phyloP scores from a whole-genome alignment of 2,888 invertebrate genomes.

The Stictocephala bisonia region DNA sequence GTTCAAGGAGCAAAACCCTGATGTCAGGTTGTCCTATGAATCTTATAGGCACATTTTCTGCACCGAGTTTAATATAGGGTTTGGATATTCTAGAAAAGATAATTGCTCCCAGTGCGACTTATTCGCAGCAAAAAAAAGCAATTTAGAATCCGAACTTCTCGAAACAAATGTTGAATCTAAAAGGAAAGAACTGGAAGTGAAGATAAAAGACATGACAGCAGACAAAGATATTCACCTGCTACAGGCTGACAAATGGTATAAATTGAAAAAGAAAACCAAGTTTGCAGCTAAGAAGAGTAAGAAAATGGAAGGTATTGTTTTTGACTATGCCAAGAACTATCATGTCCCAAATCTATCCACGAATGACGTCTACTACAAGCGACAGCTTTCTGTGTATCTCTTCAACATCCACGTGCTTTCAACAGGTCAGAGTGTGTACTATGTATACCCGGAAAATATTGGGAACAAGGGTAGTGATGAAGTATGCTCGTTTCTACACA shows the following conservation, averaged over 20 bases:
- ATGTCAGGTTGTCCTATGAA: slow-evolving; percentile 11
- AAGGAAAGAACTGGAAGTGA: slow-evolving; percentile 8
- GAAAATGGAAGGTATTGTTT: slow-evolving; percentile 2
- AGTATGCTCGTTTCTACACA: slow-evolving; percentile 44
- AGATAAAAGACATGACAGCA: slow-evolving; percentile 7
- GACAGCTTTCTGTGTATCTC: slow-evolving; percentile 29
- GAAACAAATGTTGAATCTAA: slow-evolving; percentile 22
- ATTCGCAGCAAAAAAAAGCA: background rate
- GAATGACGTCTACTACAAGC: slow-evolving; percentile 37
- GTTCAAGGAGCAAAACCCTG: slow-evolving; percentile 29
- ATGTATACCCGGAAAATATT: slow-evolving; percentile 44
- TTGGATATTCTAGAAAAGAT: slow-evolving; percentile 39
- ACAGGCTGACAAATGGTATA: slow-evolving; percentile 29
- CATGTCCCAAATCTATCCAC: slow-evolving; percentile 34
- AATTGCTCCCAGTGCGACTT: slow-evolving; percentile 44
- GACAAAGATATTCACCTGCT: slow-evolving; percentile 28
- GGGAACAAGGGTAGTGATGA: slow-evolving; percentile 49
- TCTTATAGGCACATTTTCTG: slow-evolving; percentile 25
- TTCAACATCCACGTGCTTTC: slow-evolving; percentile 49
- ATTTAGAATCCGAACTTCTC: slow-evolving; percentile 25
- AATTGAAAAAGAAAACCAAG: slow-evolving; percentile 19
- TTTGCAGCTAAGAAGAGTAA: background rate
- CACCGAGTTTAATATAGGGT: slow-evolving; percentile 34
- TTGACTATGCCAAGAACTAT: slow-evolving; percentile 40
- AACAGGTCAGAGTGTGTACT: slow-evolving; percentile 40